A percentile compares a stretch with the other conserved stretches of the same genome.
phyloP scores from a whole-genome alignment of 2,888 invertebrate genomes.

The Sphaeridia pumilis region DNA sequence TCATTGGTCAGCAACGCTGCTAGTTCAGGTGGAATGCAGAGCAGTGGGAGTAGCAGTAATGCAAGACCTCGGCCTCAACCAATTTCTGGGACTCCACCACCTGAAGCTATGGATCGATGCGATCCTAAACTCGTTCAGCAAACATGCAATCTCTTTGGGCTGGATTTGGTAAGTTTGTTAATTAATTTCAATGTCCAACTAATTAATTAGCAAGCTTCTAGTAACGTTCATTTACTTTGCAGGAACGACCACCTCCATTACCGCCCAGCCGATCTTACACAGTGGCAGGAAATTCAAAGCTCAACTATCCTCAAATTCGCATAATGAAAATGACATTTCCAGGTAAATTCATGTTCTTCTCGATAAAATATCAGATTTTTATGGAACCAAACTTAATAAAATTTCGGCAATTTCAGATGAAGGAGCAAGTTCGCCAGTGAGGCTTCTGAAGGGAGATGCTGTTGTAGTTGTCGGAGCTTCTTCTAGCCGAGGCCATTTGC shows the following conservation, averaged over 20 bases:
- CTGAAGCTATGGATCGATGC: conserved; percentile 65
- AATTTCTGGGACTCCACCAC: conserved; percentile 75
- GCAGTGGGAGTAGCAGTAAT: conserved; percentile 22
- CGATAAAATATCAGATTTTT: background rate
- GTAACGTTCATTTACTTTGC: conserved; percentile 36
- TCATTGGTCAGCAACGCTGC: conserved; percentile 6
- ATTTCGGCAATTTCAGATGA: conserved; percentile 39
- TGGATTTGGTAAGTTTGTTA: conserved; percentile 57
- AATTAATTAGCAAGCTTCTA: no score
- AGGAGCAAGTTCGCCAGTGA: conserved; percentile 46
- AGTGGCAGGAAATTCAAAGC: conserved; percentile 75
- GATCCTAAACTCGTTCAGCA: conserved; percentile 80
- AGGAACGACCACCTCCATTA: conserved; percentile 84
- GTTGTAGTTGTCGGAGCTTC: conserved; percentile 83
- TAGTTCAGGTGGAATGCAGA: background rate
- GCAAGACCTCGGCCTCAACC: conserved; percentile 75
- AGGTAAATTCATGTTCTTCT: conserved; percentile 41
- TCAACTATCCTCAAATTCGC: conserved; percentile 84
- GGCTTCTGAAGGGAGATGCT: conserved; percentile 66
- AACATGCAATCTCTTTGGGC: conserved; percentile 77
- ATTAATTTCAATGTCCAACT: background rate
- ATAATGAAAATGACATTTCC: conserved; percentile 82
- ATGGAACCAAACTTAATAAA: background rate
- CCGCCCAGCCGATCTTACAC: conserved; percentile 84
- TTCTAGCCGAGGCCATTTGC: conserved; percentile 68